Evolutionary conservation across 2,888 invertebrate species (phyloP), one percentile per base, ranked within the genome.

Genomic region (Drosophila mayaguana): DNA sequence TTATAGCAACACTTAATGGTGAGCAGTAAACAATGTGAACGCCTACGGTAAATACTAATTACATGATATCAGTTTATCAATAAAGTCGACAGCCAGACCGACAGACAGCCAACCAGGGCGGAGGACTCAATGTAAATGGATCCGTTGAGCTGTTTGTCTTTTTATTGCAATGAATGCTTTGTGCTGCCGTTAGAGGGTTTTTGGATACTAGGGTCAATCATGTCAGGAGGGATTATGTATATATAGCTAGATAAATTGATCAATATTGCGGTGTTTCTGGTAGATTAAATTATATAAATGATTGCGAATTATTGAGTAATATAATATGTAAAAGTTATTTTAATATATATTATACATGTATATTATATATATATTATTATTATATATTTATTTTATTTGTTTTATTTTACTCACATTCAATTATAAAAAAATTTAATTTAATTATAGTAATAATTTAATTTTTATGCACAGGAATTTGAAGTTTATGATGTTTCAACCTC

Each of bases 11-110:
- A 65, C 63, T 46, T 18, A 28, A 45, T 43, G 46, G 55, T 54
- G 59, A 63, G 65, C 48, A 48, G 63, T 81, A 73, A 84, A 69
- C 62, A 77, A 45, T 64, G 72, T 51, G 55, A 66, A 74, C 73
- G 81, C 79, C 81, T 59, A 80, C 77, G 67, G 70, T 77, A 69
- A 72, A 84, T 77, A 66, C 70, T 66, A 84, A 84, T 81, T 84
- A 81, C 72, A 67, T 57, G 72, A 72, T 80, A 84, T 80, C 69
- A 69, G 61, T 59, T 75, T 69, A 56, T 76, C 75, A 57, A 57
- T 22, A 22, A 40, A 18, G 45, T 54, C 22, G 20, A 22, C 16
- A n/a, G 40, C 1, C 18, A 14, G 32, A 22, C 18, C 28, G 22
- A 28, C 9, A 28, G 32, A 36, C 9, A 0, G 22, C 36, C 9